Percentiles rank a stretch among this genome's conserved stretches.
Conservation (phyloP, 2,797 vertebrate species). For the Trachurus trachurus region DNA sequence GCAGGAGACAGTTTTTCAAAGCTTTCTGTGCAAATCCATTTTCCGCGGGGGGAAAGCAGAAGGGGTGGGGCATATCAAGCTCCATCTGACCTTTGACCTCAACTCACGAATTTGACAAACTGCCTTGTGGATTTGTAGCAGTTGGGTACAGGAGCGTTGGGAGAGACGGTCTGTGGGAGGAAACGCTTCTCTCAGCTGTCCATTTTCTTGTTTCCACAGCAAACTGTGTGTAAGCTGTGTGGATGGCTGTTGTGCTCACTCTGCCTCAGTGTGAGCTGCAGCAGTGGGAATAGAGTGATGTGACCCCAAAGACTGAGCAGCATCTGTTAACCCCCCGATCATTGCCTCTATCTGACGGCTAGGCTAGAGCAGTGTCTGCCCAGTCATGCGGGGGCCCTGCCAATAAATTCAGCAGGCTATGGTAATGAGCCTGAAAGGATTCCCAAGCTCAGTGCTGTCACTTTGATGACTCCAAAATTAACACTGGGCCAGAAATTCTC, state of each 20-base stretch:
- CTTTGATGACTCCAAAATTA: constrained; percentile 81
- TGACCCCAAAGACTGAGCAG: constrained; percentile 73
- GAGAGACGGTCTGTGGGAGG: constrained; percentile 30
- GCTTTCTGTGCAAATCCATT: constrained; percentile 49
- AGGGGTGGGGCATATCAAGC: constrained; percentile 14
- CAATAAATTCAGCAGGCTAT: constrained; percentile 80
- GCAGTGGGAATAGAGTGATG: constrained; percentile 67
- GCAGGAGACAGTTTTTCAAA: constrained; percentile 57
- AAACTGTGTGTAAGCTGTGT: constrained; percentile 23
- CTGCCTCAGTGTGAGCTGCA: constrained; percentile 43
- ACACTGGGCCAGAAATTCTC: constrained; percentile 70
- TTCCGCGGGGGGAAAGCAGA: constrained; percentile 25
- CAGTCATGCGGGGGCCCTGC: constrained; percentile 72
- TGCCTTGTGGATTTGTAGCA: constrained; percentile 44
- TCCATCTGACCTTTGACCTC: constrained; percentile 62
- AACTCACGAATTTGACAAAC: constrained; percentile 62
- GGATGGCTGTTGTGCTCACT: constrained; percentile 29
- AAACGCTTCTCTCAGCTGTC: constrained; percentile 28
- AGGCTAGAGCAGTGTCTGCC: constrained; percentile 63
- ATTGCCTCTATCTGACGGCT: constrained; percentile 73
- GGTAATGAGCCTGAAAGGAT: constrained; percentile 80
- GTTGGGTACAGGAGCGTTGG: constrained; percentile 3
- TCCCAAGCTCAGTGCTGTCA: constrained; percentile 77
- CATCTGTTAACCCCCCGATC: constrained; percentile 81
- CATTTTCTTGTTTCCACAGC: constrained; percentile 34